Evolutionary conservation across 2,797 vertebrate species (phyloP).

Genomic region (Taeniopygia guttata): DNA sequence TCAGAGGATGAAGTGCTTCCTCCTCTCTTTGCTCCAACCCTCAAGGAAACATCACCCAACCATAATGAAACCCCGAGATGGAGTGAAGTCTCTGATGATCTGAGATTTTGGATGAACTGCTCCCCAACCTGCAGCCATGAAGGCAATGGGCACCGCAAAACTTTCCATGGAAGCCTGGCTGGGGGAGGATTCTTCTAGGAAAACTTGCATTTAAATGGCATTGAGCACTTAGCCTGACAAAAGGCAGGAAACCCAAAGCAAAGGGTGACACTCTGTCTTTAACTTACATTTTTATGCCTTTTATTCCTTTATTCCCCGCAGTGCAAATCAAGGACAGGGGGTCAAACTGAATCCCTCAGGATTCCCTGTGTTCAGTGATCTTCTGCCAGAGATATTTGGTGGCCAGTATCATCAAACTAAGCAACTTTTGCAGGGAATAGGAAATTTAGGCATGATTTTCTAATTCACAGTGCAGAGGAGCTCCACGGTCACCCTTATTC

Average conservation of each 20-base stretch:
- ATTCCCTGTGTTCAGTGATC: background rate
- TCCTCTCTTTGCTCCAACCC: background rate
- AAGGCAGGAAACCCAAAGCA: slow-evolving; percentile 64
- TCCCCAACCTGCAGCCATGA: background rate
- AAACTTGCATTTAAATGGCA: slow-evolving; percentile 55
- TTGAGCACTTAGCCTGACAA: slow-evolving; percentile 42
- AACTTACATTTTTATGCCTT: slow-evolving; percentile 56
- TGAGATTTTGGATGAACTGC: background rate
- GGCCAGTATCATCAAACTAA: background rate
- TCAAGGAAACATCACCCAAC: background rate
- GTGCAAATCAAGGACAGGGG: slow-evolving; percentile 33
- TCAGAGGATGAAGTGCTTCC: background rate
- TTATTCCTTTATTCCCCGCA: slow-evolving; percentile 18
- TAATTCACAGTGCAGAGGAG: background rate
- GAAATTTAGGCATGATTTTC: background rate
- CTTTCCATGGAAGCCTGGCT: background rate
- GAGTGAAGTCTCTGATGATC: background rate
- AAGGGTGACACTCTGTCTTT: slow-evolving; percentile 31
- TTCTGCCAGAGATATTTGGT: background rate
- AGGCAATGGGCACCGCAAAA: background rate
- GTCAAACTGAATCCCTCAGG: background rate
- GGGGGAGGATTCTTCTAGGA: background rate
- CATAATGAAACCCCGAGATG: background rate
- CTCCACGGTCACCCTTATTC: background rate
- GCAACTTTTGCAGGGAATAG: background rate